Conservation (phyloP, 2,888 invertebrate species). For the Epirrhoe alternata region DNA sequence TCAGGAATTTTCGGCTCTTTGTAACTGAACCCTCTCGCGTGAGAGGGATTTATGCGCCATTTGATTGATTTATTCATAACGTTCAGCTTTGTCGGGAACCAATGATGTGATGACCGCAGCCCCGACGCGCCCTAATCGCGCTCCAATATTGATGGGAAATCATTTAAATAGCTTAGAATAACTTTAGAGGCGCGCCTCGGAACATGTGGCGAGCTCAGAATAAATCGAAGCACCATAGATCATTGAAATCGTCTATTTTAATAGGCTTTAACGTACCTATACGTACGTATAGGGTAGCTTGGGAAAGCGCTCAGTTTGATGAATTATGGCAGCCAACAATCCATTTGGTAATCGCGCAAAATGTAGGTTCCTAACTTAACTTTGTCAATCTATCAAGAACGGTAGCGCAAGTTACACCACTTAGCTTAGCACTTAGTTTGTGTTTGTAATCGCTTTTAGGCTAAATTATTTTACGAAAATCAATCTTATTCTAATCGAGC, state of each 20-base stretch:
- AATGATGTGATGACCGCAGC: not conserved
- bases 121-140: not conserved
- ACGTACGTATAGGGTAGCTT: too few relatives aligned
- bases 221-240: too few relatives aligned
- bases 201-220: too few relatives aligned
- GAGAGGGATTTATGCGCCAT: not conserved
- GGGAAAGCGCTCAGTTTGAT: too few relatives aligned
- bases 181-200: too few relatives aligned
- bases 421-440: not conserved
- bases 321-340: too few relatives aligned
- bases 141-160: constrained; percentile 4
- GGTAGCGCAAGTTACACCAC: not conserved
- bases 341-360: too few relatives aligned
- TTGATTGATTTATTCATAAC: not conserved
- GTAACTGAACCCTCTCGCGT: not conserved
- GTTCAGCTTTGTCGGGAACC: constrained; percentile 3
- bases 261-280: too few relatives aligned
- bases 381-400: not conserved
- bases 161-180: not conserved
- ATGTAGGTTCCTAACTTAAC: too few relatives aligned
- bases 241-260: too few relatives aligned
- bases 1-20: too few relatives aligned
- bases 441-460: not conserved
- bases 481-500: not conserved
- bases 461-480: not conserved